phyloP scores from a whole-genome alignment of 2,797 vertebrate species.

The Gadopsis marmoratus region DNA sequence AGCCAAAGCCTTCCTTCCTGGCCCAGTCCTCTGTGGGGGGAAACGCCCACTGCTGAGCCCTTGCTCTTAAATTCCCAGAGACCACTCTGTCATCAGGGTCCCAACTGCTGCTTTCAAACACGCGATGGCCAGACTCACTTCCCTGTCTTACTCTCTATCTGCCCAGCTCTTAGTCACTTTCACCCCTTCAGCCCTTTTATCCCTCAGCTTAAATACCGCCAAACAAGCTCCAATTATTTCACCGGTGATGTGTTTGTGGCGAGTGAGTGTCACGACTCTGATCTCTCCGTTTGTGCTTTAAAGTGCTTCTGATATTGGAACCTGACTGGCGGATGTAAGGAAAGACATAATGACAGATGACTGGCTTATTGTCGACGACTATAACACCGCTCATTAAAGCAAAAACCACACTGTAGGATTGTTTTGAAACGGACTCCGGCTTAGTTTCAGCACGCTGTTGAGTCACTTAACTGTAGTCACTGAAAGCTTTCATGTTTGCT shows the following conservation, averaged over 20 bases:
- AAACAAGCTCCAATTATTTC: constrained; percentile 77
- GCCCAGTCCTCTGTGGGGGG: constrained; percentile 80
- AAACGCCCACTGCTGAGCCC: constrained; percentile 80
- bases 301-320: constrained; percentile 74
- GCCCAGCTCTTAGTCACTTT: constrained; percentile 61
- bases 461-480: constrained; percentile 36
- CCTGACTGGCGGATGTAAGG: constrained; percentile 72
- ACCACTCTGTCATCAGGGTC: constrained; percentile 88
- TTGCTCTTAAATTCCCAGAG: constrained; percentile 89
- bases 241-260: constrained; percentile 54
- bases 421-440: constrained; percentile 48
- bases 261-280: constrained; percentile 55
- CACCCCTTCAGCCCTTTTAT: constrained; percentile 84
- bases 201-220: constrained; percentile 77
- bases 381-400: constrained; percentile 63
- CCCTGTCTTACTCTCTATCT: constrained; percentile 65
- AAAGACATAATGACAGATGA: constrained; percentile 74
- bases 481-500: constrained; percentile 24
- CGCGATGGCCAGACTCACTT: constrained; percentile 84
- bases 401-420: constrained; percentile 40
- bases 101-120: constrained; percentile 88
- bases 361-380: constrained; percentile 66
- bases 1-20: constrained; percentile 90
- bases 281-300: constrained; percentile 57
- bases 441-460: constrained; percentile 5